A percentile compares a stretch with the other conserved stretches of the same genome.
These are phyloP conservation scores for Epirrita christyi DNA, from an alignment of 2,888 invertebrate species.

Conservation along the genomic window DNA sequence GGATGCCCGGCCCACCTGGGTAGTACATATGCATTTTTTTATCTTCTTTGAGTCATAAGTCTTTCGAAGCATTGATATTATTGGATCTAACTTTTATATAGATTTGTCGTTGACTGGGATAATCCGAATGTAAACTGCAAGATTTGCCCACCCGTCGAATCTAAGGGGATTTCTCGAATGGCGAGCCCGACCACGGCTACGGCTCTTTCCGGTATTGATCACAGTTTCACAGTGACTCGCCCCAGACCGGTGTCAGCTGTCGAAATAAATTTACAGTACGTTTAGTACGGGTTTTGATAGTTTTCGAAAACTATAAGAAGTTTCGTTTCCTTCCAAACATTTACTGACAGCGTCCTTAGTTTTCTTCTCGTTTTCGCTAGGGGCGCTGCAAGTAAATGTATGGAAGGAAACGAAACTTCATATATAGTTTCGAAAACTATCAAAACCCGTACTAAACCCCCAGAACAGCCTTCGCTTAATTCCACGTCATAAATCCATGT, in stretches of 20 bases:
- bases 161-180: constrained; percentile 1
- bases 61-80: constrained; percentile 9
- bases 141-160: not conserved
- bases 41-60: constrained; percentile 27
- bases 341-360: too few relatives aligned
- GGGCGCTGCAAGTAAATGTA: too few relatives aligned
- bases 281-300: too few relatives aligned
- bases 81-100: not conserved
- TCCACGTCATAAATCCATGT: not conserved
- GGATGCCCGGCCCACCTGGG: constrained; percentile 44
- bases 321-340: too few relatives aligned
- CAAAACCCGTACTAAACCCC: too few relatives aligned
- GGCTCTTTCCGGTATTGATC: constrained; percentile 20
- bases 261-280: constrained; percentile 4
- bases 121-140: not conserved
- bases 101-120: not conserved
- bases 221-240: constrained; percentile 9
- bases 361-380: too few relatives aligned
- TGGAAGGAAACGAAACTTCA: too few relatives aligned
- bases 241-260: constrained; percentile 13
- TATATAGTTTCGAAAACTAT: too few relatives aligned
- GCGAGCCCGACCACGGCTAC: not conserved
- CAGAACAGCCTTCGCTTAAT: not conserved
- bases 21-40: constrained; percentile 42
- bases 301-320: too few relatives aligned